Evolutionary conservation across 2,113 vertebrate genomes (phyloP).

Genomic region (Actenoides hombroni): DNA sequence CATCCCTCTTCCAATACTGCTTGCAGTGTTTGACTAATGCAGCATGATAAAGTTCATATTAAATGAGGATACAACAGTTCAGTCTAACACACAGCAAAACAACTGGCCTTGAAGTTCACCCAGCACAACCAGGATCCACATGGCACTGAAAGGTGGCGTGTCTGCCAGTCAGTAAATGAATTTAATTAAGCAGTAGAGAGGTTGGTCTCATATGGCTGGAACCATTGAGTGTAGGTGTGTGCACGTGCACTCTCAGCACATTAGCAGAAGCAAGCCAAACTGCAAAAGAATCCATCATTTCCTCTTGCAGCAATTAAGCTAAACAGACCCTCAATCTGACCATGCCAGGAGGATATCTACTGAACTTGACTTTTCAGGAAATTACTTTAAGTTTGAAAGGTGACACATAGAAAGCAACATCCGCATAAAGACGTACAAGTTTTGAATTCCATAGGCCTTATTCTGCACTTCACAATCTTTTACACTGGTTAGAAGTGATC

Average conservation of each 20-base stretch:
- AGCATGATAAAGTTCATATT: background rate
- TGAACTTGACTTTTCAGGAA: background rate
- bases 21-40: background rate
- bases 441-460: background rate
- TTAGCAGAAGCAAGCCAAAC: background rate
- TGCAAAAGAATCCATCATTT: background rate
- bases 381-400: background rate
- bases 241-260: background rate
- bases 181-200: conserved; percentile 43
- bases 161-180: conserved; percentile 49
- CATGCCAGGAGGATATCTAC: background rate
- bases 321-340: background rate
- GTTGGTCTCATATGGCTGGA: conserved; percentile 16
- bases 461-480: background rate
- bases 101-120: conserved; percentile 6
- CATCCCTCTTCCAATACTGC: background rate
- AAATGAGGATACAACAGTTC: background rate
- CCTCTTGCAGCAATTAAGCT: background rate
- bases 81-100: background rate
- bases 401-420: background rate
- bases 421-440: background rate
- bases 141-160: background rate
- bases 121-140: conserved; percentile 18
- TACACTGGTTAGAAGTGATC: background rate
- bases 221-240: background rate